Percentiles rank a stretch among this genome's conserved stretches.
Conservation (phyloP, 2,797 vertebrate genomes). For the Rallus crepitans region DNA sequence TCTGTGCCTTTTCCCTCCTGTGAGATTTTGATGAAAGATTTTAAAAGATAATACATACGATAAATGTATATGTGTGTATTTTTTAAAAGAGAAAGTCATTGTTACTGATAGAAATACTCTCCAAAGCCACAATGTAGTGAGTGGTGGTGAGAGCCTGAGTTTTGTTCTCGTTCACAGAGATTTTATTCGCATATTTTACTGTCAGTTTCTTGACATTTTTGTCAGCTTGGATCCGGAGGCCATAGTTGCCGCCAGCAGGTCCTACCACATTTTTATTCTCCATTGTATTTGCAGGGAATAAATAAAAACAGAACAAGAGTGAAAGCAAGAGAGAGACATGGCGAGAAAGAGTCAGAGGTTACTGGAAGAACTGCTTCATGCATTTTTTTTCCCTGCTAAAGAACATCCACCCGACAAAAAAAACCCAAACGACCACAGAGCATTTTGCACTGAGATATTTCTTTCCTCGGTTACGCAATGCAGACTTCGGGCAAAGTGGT, state of each 20-base stretch:
- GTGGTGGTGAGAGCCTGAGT: slow-evolving; percentile 62
- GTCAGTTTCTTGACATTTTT: slow-evolving; percentile 94
- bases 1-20: background rate
- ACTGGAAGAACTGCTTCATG: slow-evolving; percentile 54
- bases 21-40: slow-evolving; percentile 3
- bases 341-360: slow-evolving; percentile 75
- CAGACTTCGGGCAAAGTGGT: slow-evolving; percentile 26
- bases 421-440: background rate
- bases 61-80: background rate
- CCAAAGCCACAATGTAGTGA: slow-evolving; percentile 54
- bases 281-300: slow-evolving; percentile 79
- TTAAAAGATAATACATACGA: slow-evolving; percentile 25
- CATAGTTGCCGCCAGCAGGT: slow-evolving; percentile 87
- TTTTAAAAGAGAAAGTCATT: slow-evolving; percentile 36
- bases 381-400: slow-evolving; percentile 38
- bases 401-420: slow-evolving; percentile 32
- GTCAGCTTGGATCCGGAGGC: slow-evolving; percentile 92
- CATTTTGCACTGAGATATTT: slow-evolving; percentile 26
- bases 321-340: slow-evolving; percentile 71
- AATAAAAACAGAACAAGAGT: slow-evolving; percentile 77
- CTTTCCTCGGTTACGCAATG: background rate
- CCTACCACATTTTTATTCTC: slow-evolving; percentile 85
- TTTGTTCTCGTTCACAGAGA: slow-evolving; percentile 74
- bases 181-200: slow-evolving; percentile 90
- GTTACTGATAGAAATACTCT: slow-evolving; percentile 44